Percentiles rank a stretch among this genome's conserved stretches.
phyloP scores from a whole-genome alignment of 2,888 invertebrate species.

The Eumacrocentrus americanus region DNA sequence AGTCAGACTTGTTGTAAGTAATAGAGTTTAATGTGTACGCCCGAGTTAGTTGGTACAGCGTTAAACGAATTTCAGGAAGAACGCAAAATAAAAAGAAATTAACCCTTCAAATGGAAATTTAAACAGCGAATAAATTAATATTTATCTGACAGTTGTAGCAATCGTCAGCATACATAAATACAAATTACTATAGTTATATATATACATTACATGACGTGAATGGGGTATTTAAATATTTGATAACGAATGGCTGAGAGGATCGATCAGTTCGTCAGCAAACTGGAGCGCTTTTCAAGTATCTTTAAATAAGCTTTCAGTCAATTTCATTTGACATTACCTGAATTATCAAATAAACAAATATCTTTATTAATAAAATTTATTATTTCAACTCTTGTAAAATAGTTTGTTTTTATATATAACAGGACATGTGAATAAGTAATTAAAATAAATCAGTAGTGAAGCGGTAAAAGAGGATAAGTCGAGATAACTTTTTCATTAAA shows the following conservation, averaged over 20 bases:
- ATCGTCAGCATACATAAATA: not conserved
- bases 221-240: not conserved
- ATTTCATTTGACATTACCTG: too few species aligned
- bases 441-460: too few species aligned
- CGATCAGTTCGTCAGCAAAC: not conserved
- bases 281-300: not conserved
- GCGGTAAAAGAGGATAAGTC: too few species aligned
- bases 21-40: slow-evolving; percentile 10
- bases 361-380: not conserved
- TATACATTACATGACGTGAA: too few species aligned
- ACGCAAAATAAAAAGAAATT: slow-evolving; percentile 5
- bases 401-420: too few species aligned
- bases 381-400: not conserved
- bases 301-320: too few species aligned
- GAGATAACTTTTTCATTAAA: too few species aligned
- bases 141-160: not conserved
- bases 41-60: not conserved
- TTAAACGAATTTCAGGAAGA: not conserved
- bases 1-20: slow-evolving; percentile 2
- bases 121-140: too few species aligned
- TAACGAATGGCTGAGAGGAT: not conserved
- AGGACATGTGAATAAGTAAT: too few species aligned
- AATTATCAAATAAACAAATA: not conserved
- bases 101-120: not conserved
- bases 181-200: too few species aligned